Evolutionary conservation across 2,113 vertebrate species (phyloP), one percentile per base, ranked within the genome.

Genomic region (Felis chaus): DNA sequence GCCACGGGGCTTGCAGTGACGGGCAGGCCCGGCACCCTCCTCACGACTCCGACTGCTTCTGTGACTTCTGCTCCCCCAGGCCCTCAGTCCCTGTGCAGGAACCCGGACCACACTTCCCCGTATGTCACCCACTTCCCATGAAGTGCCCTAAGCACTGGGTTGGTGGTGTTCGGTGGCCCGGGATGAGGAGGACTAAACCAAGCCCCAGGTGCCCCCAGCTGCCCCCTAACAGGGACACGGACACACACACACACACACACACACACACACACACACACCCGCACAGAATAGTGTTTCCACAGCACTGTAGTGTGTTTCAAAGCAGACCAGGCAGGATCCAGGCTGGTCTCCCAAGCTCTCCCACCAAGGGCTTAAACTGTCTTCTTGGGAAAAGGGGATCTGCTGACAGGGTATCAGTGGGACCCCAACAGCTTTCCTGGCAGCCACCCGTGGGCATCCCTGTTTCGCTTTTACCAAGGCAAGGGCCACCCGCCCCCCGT

Each of bases 231-330:
- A 96, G 74, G 69, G 81, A 76, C 45, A 89, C 50, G n/a, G n/a
- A 31, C 48, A 25, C 65, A 16, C 65, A 18, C 27, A 1, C 63
- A 65, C 27, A 13, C 33, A 21, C 78, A 80, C 53, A 2, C 12
- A 3, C 11, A 1, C 27, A 1, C 21, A 0, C 31, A 0, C 50
- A 0, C 12, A 4, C 84, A 33, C 45, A 16, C 53, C 21, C 33
- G 65, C 91, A 41, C 29, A 0, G 21, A 65, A 66, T 45, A 69
- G 96, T 78, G 91, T 93, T 69, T 53, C 89, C 14, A 11, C 1
- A 65, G 48, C 4, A 50, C 16, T 55, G 85, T 27, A 79, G 91
- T 63, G 89, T 85, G n/a, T 65, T 55, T 48, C 63, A 11, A 31
- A 25, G 80, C 16, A 48, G 81, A 39, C 65, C 23, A 13, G 25